Conservation (phyloP, 2,888 invertebrate species). For the Flabesymbios commensalis region DNA sequence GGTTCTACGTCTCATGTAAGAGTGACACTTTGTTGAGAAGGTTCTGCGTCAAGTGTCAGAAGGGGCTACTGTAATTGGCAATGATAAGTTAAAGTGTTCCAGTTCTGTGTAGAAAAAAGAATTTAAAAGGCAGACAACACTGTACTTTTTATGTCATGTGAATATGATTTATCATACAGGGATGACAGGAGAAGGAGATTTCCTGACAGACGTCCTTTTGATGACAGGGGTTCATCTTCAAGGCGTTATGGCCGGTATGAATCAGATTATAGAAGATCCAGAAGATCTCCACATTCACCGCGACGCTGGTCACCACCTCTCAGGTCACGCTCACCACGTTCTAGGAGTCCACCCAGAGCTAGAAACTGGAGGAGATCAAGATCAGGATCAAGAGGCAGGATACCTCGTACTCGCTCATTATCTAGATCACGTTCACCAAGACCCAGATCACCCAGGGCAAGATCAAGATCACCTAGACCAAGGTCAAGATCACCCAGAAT, state of each 20-base stretch:
- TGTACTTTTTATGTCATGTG: no score
- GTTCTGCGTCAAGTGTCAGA: no score
- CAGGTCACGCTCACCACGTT: background rate
- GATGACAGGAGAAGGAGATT: background rate
- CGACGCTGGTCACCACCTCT: background rate
- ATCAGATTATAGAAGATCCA: no score
- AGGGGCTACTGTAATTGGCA: no score
- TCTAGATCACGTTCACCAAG: constrained; percentile 57
- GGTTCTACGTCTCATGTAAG: no score
- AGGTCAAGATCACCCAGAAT: constrained; percentile 52
- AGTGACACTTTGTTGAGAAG: no score
- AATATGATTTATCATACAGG: background rate
- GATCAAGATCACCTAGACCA: constrained; percentile 41
- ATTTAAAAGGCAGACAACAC: no score
- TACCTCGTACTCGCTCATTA: background rate
- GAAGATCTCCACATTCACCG: no score
- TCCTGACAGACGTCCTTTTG: background rate
- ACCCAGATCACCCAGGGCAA: constrained; percentile 48
- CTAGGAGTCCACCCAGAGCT: background rate
- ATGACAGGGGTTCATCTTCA: background rate
- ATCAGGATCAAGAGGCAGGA: constrained; percentile 10
- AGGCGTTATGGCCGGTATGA: background rate
- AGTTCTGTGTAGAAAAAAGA: no score
- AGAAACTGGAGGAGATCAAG: constrained; percentile 1
- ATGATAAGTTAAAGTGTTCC: no score